Evolutionary conservation across 2,797 vertebrate genomes (phyloP).

Genomic region (Yasuhikotakia modesta): DNA sequence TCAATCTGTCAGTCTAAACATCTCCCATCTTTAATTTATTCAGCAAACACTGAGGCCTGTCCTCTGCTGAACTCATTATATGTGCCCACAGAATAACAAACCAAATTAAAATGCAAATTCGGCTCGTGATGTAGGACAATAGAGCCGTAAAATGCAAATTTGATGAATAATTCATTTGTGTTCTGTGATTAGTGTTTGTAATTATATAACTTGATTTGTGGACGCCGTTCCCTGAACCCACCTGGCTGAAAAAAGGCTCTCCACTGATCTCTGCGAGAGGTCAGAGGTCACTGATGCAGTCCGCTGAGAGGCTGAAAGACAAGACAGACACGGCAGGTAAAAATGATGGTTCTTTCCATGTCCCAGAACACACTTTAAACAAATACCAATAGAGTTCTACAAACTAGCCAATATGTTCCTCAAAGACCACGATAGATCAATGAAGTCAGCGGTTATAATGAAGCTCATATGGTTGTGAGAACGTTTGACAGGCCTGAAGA

Average conservation of each 20-base stretch:
- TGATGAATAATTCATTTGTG: slow-evolving; percentile 30
- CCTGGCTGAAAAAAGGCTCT: slow-evolving; percentile 90
- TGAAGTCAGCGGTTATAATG: not conserved
- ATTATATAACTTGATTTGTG: slow-evolving; percentile 33
- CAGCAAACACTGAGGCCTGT: not conserved
- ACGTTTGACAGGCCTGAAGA: slow-evolving; percentile 9
- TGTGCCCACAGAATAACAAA: slow-evolving; percentile 8
- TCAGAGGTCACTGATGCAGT: slow-evolving; percentile 81
- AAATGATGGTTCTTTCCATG: not conserved
- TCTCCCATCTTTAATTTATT: not conserved
- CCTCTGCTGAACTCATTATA: slow-evolving; percentile 23
- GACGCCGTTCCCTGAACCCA: slow-evolving; percentile 60
- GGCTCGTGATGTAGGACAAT: slow-evolving; percentile 30
- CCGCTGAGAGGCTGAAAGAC: slow-evolving; percentile 75
- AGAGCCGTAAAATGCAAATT: not conserved
- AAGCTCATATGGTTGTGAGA: not conserved
- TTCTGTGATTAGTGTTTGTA: slow-evolving; percentile 16
- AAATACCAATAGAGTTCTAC: not conserved
- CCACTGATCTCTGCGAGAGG: slow-evolving; percentile 83
- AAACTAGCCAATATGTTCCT: not conserved
- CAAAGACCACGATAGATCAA: not conserved
- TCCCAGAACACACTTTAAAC: not conserved
- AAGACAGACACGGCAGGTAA: not conserved
- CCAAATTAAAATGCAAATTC: slow-evolving; percentile 36
- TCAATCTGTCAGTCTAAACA: not conserved